Evolutionary conservation across 1,140 invertebrate species (phyloP).

Genomic region (Asobara japonica): DNA sequence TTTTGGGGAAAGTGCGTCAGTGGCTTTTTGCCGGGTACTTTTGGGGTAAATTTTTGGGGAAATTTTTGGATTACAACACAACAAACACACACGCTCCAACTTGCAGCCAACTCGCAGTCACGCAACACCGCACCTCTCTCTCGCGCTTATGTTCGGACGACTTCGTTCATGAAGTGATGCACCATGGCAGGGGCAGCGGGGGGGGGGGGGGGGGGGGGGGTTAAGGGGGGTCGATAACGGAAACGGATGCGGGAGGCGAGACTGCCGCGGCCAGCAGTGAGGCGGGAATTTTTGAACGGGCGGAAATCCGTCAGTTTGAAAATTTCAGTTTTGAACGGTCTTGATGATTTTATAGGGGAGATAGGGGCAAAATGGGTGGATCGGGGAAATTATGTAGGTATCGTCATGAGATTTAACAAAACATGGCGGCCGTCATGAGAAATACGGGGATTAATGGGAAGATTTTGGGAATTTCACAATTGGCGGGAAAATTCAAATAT

Average conservation of each 20-base stretch:
- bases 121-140: slow-evolving; percentile 61
- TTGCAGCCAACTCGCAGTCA: slow-evolving; percentile 55
- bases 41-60: too few species aligned
- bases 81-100: slow-evolving; percentile 62
- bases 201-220: slow-evolving; percentile 3
- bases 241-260: slow-evolving; percentile 42
- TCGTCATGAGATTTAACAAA: too few species aligned
- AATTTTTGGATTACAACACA: slow-evolving; percentile 53
- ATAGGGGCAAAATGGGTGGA: too few species aligned
- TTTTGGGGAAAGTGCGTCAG: too few species aligned
- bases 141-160: slow-evolving; percentile 34
- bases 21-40: too few species aligned
- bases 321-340: neutral
- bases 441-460: too few species aligned
- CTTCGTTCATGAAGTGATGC: slow-evolving; percentile 44
- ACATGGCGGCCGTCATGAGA: too few species aligned
- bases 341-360: neutral
- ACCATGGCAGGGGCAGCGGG: slow-evolving; percentile 27
- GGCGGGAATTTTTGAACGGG: neutral
- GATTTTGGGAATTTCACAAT: too few species aligned
- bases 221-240: slow-evolving; percentile 46
- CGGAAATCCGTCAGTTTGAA: neutral
- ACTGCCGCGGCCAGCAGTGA: neutral
- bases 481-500: too few species aligned
- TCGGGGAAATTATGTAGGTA: too few species aligned